Evolutionary conservation across 2,113 vertebrate species (phyloP), one percentile per base, ranked within the genome.

Genomic region (Tyrannus savana): DNA sequence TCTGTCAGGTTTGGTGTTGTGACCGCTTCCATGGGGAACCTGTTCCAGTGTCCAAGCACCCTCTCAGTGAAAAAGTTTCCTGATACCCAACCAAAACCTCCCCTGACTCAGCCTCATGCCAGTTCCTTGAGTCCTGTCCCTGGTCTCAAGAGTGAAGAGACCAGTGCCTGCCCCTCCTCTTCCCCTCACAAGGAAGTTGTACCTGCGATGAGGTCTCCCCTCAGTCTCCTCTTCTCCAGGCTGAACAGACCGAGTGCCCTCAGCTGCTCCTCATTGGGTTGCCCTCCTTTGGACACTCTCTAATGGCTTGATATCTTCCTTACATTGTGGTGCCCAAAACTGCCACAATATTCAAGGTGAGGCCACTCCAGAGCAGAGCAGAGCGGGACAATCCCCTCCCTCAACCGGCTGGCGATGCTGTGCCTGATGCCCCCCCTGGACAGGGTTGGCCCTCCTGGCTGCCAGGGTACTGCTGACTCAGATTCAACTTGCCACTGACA

Each of bases 331-430:
- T 39, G 12, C 39, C 69, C 59, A 39, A 56, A 84, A 23, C 59
- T 64, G 49, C 41, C 47, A 35, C 24, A 74, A 44, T 30, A 30
- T 35, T 41, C 0, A 2, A 56, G 69, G 23, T 84, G 50, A 66
- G 59, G 69, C 23, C 0, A 0, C n/a, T n/a, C 41, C n/a, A 46
- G 59, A 1, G 10, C 59, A 55, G 41, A 66, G 41, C 49, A 55
- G 58, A 53, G 28, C 0, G 0, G 59, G 28, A 47, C 59, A 74
- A 7, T 56, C 41, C 50, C 11, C 30, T 55, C 23, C 30, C 50
- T 56, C 17, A 4, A 18, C 42, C 0, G 0, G 41, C 50, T 74
- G 41, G 10, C 1, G 1, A 4, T 73, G 47, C 49, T 63, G 24
- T 8, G 18, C 41, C 81, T 73, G 47, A 14, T 63, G 47, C 21